Conservation (phyloP, 1,140 invertebrate species). For the Rhopalosiphum maidis region DNA sequence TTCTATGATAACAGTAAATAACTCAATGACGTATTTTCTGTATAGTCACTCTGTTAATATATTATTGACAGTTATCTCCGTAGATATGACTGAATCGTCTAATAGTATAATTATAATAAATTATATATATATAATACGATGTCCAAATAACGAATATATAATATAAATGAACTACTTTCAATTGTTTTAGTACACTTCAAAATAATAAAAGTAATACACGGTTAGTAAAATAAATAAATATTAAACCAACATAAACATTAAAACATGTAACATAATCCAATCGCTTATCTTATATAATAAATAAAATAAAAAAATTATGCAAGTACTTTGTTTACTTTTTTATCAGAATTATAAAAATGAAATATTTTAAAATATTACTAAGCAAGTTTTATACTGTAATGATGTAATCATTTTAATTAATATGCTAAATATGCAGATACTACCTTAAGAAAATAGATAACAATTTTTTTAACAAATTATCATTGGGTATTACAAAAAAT, state of each 20-base stretch:
- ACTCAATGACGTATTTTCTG: neutral
- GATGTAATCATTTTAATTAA: neutral
- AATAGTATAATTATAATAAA: neutral
- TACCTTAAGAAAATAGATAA: neutral
- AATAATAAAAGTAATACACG: neutral
- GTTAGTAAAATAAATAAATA: neutral
- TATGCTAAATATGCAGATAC: neutral
- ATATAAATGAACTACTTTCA: neutral
- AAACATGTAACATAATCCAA: neutral
- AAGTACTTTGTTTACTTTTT: neutral
- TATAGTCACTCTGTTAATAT: neutral
- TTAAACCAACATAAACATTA: neutral
- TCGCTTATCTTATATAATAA: neutral
- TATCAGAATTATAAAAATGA: neutral
- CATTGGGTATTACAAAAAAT: neutral
- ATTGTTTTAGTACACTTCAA: neutral
- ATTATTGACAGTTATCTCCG: neutral
- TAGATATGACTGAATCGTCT: neutral
- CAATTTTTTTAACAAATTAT: neutral
- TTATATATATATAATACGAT: neutral
- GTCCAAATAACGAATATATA: neutral
- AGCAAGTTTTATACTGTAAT: neutral
- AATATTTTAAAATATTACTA: neutral
- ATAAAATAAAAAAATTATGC: neutral
- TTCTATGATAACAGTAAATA: conserved; percentile 16